These are phyloP conservation scores for Pygathrix nemaeus DNA, from an alignment of 2,113 vertebrate species.

Conservation along the genomic window DNA sequence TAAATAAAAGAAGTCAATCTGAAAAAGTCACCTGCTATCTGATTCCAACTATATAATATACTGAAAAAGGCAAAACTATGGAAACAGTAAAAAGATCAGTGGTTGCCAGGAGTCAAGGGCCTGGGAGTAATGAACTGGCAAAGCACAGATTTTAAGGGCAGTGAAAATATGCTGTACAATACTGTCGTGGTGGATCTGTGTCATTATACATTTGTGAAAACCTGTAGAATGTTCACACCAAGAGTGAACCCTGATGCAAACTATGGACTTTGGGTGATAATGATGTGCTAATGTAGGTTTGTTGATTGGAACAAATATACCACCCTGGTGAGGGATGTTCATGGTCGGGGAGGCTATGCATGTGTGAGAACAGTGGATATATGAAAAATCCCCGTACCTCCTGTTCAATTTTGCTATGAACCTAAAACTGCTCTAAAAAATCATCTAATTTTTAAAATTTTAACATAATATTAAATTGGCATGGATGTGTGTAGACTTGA, in stretches of 20 bases:
- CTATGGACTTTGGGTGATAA: not conserved
- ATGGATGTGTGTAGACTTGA: not conserved
- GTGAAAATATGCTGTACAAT: not conserved
- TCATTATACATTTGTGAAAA: not conserved
- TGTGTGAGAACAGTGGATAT: not conserved
- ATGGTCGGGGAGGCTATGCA: not conserved
- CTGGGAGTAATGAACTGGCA: not conserved
- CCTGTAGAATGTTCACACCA: not conserved
- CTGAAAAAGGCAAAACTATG: not conserved
- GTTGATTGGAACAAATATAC: not conserved
- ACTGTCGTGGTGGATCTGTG: not conserved
- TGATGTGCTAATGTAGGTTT: not conserved
- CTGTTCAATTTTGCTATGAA: not conserved
- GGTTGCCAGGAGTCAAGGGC: too few relatives aligned
- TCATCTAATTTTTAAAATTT: not conserved
- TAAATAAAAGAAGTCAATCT: not conserved
- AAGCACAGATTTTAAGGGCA: not conserved
- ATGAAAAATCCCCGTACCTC: not conserved
- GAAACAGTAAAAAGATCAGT: not conserved
- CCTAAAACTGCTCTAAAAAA: not conserved
- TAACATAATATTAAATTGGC: not conserved
- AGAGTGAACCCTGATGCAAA: not conserved
- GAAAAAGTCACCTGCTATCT: not conserved
- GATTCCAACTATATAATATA: not conserved
- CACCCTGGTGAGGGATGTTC: not conserved